A percentile compares a stretch with the other conserved stretches of the same genome.
These are phyloP conservation scores for Hedya salicella DNA, from an alignment of 2,888 invertebrate genomes.

Conservation along the genomic window DNA sequence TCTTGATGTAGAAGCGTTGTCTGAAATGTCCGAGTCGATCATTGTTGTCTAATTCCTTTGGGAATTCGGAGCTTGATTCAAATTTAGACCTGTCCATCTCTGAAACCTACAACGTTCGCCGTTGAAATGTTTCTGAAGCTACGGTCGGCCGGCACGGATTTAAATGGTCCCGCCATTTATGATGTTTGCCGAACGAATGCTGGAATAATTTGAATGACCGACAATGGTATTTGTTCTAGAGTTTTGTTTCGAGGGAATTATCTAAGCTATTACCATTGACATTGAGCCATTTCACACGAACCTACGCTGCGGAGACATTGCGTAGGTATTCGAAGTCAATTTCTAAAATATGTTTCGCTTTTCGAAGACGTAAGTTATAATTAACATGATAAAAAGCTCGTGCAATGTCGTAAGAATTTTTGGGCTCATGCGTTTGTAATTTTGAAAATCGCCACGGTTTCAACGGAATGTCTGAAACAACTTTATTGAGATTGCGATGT, in stretches of 20 bases:
- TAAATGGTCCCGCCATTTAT: conserved; percentile 26
- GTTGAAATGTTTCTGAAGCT: conserved; percentile 36
- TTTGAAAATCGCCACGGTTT: no score
- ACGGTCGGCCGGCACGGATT: not conserved
- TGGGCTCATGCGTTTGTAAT: no score
- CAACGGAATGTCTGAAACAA: no score
- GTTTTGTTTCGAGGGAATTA: conserved; percentile 16
- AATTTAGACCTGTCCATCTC: conserved; percentile 56
- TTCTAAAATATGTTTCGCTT: no score
- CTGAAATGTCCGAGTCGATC: conserved; percentile 66
- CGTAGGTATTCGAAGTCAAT: not conserved
- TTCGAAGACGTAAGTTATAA: no score
- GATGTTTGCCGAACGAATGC: conserved; percentile 20
- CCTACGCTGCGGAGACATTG: not conserved
- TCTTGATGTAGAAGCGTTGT: conserved; percentile 64
- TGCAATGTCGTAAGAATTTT: no score
- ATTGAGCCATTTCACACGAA: conserved; percentile 1
- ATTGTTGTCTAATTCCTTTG: conserved; percentile 66
- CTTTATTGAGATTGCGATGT: no score
- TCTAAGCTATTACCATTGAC: conserved; percentile 5
- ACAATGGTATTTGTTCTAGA: conserved; percentile 7
- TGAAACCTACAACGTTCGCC: conserved; percentile 27
- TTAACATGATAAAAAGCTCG: no score
- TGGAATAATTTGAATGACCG: conserved; percentile 14
- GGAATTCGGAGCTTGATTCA: conserved; percentile 59